Conservation (phyloP, 1,140 invertebrate genomes). For the Heliconius hewitsoni region DNA sequence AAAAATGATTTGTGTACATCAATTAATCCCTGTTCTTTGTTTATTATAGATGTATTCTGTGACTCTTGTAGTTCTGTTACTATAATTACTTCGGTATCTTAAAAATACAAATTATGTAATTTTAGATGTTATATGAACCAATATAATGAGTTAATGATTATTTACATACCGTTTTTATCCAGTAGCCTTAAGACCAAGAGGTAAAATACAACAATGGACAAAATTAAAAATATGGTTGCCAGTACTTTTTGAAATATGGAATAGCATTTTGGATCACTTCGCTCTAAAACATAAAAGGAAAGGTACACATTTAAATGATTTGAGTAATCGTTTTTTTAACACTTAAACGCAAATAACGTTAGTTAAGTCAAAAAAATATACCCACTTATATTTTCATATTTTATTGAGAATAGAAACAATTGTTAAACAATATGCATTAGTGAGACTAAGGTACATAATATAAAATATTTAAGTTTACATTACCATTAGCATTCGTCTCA, state of each 20-base stretch:
- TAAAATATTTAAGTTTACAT: constrained; percentile 26
- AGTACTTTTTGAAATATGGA: constrained; percentile 34
- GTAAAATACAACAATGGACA: constrained; percentile 44
- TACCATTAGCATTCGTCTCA: constrained; percentile 56
- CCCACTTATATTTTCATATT: background rate
- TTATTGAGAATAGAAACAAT: background rate
- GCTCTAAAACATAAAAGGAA: constrained; percentile 22
- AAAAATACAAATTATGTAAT: constrained; percentile 29
- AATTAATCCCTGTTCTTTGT: constrained; percentile 45
- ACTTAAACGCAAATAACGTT: background rate
- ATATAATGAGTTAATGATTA: constrained; percentile 11
- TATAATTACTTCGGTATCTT: constrained; percentile 55
- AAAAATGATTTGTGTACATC: constrained; percentile 43
- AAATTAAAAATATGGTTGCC: constrained; percentile 39
- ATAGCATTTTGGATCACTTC: constrained; percentile 33
- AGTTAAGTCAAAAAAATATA: too few relatives aligned
- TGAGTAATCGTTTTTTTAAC: background rate
- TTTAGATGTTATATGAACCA: background rate
- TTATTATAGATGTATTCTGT: constrained; percentile 48
- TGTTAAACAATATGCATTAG: background rate
- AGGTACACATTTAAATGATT: background rate
- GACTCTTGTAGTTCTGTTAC: constrained; percentile 47
- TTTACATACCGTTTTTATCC: constrained; percentile 46
- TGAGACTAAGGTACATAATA: background rate
- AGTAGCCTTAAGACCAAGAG: constrained; percentile 47